Evolutionary conservation across 2,113 vertebrate genomes (phyloP).

Genomic region (Pygoscelis antarcticus): DNA sequence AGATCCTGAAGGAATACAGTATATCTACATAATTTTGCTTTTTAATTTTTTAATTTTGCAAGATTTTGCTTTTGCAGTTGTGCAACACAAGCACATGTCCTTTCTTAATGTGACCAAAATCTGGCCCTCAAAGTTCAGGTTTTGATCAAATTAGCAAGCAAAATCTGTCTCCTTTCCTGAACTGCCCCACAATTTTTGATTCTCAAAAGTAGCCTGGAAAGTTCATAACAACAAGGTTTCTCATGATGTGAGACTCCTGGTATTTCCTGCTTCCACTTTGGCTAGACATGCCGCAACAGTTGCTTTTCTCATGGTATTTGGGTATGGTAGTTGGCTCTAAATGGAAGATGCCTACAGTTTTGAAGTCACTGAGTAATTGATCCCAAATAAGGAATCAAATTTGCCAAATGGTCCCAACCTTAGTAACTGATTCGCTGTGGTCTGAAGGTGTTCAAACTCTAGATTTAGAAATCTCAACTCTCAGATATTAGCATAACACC

Average conservation of each 20-base stretch:
- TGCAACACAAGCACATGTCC: not conserved
- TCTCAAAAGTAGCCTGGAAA: slow-evolving; percentile 5
- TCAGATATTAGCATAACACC: not conserved
- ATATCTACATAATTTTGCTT: not conserved
- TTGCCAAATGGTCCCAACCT: not conserved
- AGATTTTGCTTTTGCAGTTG: not conserved
- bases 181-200: slow-evolving; percentile 5
- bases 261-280: slow-evolving; percentile 72
- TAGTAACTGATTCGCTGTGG: not conserved
- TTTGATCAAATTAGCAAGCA: not conserved
- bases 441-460: not conserved
- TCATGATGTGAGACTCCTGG: slow-evolving; percentile 69
- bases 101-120: not conserved
- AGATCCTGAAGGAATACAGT: not conserved
- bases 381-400: not conserved
- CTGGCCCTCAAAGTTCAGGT: not conserved
- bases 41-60: too few species aligned
- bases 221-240: slow-evolving; percentile 47
- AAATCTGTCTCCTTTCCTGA: not conserved
- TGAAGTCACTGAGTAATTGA: not conserved
- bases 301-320: slow-evolving; percentile 37
- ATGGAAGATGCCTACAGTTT: not conserved
- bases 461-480: not conserved
- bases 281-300: not conserved
- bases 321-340: not conserved